Percentiles rank a stretch among this genome's conserved stretches.
Evolutionary conservation across 2,797 vertebrate genomes (phyloP).

Genomic region (Characodon lateralis): DNA sequence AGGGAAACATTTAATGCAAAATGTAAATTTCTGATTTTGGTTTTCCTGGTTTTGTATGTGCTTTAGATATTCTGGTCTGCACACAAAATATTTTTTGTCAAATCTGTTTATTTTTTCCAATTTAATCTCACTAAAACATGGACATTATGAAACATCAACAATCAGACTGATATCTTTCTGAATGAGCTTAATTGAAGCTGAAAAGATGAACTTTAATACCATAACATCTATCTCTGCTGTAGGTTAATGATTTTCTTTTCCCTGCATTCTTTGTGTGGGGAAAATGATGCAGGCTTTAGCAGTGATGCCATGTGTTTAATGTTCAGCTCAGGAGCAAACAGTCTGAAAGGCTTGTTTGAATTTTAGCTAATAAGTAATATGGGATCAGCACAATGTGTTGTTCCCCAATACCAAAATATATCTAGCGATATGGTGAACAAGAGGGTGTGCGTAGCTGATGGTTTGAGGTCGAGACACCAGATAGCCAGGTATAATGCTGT

Average conservation of each 20-base stretch:
- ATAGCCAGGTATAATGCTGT: conserved; percentile 2
- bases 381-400: conserved; percentile 15
- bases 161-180: neutral
- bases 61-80: neutral
- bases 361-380: conserved; percentile 68
- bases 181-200: neutral
- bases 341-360: conserved; percentile 41
- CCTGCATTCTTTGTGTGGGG: conserved; percentile 13
- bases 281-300: conserved; percentile 26
- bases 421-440: neutral
- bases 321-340: conserved; percentile 66
- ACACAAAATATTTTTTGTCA: neutral
- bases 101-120: neutral
- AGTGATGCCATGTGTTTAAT: conserved; percentile 68
- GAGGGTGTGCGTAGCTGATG: neutral
- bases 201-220: neutral
- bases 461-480: neutral
- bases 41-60: conserved; percentile 7
- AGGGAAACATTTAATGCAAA: neutral
- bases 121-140: neutral
- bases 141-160: neutral
- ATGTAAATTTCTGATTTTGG: conserved; percentile 6
- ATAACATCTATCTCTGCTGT: neutral
- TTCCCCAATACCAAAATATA: conserved; percentile 8
- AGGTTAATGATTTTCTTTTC: conserved; percentile 46